A percentile compares a stretch with the other conserved stretches of the same genome.
These are phyloP conservation scores for Hydra vulgaris DNA, from an alignment of 30 jellyfish, hydroid and myxozoan species.

Conservation along the genomic window DNA sequence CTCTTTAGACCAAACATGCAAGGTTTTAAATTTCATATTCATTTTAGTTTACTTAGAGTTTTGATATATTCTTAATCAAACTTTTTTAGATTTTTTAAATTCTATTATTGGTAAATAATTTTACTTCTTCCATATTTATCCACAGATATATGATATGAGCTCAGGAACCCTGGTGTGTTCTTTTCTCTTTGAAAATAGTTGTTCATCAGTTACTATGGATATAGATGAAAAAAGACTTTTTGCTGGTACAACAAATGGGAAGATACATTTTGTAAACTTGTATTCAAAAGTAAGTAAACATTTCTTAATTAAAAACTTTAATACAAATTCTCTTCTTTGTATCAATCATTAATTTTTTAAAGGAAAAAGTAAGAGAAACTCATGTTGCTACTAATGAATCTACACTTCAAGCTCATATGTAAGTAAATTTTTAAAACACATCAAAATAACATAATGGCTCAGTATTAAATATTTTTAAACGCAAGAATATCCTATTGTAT, in stretches of 20 bases:
- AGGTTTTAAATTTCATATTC: slow-evolving; percentile 35
- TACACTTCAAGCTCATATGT: slow-evolving; percentile 2
- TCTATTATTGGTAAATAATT: too few relatives aligned
- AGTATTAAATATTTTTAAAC: too few relatives aligned
- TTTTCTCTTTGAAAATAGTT: slow-evolving; percentile 57
- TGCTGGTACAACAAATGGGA: slow-evolving; percentile 67
- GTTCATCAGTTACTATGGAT: slow-evolving; percentile 77
- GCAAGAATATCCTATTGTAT: too few relatives aligned
- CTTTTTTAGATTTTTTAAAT: not conserved
- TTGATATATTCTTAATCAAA: too few relatives aligned
- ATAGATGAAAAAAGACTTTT: slow-evolving; percentile 44
- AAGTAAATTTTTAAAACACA: too few relatives aligned
- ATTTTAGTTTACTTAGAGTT: not conserved
- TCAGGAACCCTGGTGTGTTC: slow-evolving; percentile 68
- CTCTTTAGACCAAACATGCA: slow-evolving; percentile 93
- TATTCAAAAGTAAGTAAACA: slow-evolving; percentile 26
- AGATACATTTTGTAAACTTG: slow-evolving; percentile 35
- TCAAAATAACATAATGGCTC: too few relatives aligned
- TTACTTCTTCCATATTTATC: not conserved
- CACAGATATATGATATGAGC: slow-evolving; percentile 63
- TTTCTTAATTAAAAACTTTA: not conserved
- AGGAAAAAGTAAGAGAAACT: not conserved
- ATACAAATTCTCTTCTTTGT: not conserved
- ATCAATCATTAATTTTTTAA: not conserved
- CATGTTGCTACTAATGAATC: not conserved